phyloP scores from a whole-genome alignment of 1,140 invertebrate species.

The Aphidius ervi region DNA sequence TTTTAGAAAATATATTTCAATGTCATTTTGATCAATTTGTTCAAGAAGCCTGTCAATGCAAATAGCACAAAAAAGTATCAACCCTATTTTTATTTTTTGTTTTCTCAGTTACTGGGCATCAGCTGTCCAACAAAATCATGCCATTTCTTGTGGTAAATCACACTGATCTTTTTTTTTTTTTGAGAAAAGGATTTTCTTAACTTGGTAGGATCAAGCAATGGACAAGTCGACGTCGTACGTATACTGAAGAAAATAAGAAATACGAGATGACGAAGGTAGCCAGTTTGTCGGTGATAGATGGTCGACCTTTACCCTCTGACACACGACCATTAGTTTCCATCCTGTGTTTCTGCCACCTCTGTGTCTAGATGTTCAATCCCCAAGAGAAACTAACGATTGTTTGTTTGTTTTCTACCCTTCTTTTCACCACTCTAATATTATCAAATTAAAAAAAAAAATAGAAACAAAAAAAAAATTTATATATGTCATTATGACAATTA shows the following conservation, averaged over 20 bases:
- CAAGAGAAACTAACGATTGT: conserved; percentile 23
- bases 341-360: conserved; percentile 30
- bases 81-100: too few species aligned
- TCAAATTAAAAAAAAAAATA: conserved; percentile 4
- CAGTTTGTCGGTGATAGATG: conserved; percentile 31
- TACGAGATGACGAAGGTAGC: conserved; percentile 33
- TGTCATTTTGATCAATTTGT: too few species aligned
- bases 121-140: conserved; percentile 6
- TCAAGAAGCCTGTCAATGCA: too few species aligned
- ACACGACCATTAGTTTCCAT: conserved; percentile 33
- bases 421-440: neutral
- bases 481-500: neutral
- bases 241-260: conserved; percentile 19
- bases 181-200: conserved; percentile 25
- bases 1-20: too few species aligned
- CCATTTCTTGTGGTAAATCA: conserved; percentile 8
- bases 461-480: neutral
- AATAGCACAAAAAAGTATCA: too few species aligned
- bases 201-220: conserved; percentile 20
- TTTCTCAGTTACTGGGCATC: neutral
- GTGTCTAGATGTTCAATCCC: conserved; percentile 18
- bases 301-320: conserved; percentile 31
- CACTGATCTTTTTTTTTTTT: conserved; percentile 9
- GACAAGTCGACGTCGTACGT: neutral
- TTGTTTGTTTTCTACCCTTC: conserved; percentile 22